Percentiles rank a stretch among this genome's conserved stretches.
These are phyloP conservation scores for Balaeniceps rex DNA, from an alignment of 2,113 vertebrate genomes.

Conservation along the genomic window DNA sequence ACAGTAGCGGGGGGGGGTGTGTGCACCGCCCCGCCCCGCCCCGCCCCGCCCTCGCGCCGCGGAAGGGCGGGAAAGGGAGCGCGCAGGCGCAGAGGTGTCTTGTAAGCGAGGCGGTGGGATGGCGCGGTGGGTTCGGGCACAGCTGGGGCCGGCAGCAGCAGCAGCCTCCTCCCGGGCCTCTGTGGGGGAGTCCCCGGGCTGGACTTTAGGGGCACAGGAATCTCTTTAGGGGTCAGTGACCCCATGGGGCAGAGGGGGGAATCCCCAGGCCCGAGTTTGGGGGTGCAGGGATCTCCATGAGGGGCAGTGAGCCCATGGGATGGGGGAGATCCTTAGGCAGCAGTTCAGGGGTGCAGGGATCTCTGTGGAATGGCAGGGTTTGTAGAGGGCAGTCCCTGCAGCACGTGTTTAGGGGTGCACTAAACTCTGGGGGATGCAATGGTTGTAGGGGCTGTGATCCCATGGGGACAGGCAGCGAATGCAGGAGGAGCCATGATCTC, in stretches of 20 bases:
- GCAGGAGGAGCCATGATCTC: not conserved
- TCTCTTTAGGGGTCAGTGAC: not conserved
- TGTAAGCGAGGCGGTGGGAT: accelerated
- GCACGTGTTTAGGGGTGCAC: not conserved
- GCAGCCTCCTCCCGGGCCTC: too few species aligned
- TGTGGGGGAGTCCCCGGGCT: too few species aligned
- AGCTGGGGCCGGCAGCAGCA: accelerated
- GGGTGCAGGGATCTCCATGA: not conserved
- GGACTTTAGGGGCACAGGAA: accelerated
- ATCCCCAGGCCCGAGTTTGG: too few species aligned
- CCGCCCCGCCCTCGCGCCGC: not conserved
- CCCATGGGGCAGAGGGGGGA: too few species aligned
- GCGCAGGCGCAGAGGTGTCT: not conserved
- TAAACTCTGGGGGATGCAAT: accelerated
- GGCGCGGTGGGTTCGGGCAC: not conserved
- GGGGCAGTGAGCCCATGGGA: accelerated
- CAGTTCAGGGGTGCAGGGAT: accelerated
- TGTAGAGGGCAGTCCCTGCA: not conserved
- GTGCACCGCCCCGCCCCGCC: too few species aligned
- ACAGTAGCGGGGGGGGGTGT: too few species aligned
- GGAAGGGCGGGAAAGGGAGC: not conserved
- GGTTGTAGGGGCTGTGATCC: not conserved
- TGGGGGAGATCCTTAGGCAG: not conserved
- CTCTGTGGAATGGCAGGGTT: not conserved
- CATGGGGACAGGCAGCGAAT: not conserved